A percentile compares a stretch with the other conserved stretches of the same genome.
phyloP scores from a whole-genome alignment of 2,888 invertebrate genomes.

The Caenorhabditis macrosperma region DNA sequence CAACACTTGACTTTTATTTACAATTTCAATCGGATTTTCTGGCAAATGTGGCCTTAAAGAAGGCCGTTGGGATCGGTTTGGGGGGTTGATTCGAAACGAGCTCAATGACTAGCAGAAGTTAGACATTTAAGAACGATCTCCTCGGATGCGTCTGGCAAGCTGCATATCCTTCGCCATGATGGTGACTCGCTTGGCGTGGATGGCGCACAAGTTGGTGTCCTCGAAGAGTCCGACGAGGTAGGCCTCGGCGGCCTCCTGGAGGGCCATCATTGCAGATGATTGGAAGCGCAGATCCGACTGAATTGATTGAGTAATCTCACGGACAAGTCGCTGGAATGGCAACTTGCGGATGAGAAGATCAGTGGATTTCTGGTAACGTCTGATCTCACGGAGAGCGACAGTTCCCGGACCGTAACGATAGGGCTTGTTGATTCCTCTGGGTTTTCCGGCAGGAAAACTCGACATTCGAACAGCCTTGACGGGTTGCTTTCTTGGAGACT shows the following conservation, averaged over 20 bases:
- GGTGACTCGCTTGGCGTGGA: conserved; percentile 96
- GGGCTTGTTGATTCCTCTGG: conserved; percentile 91
- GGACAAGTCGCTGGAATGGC: not conserved
- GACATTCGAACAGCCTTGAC: conserved; percentile 87
- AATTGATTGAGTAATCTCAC: conserved; percentile 93
- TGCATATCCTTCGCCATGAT: conserved; percentile 96
- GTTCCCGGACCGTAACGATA: conserved; percentile 97
- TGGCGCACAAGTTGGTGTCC: conserved; percentile 95
- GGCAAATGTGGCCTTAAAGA: conserved; percentile 63
- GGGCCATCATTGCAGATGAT: conserved; percentile 84
- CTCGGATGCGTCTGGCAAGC: conserved; percentile 93
- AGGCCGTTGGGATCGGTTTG: conserved; percentile 66
- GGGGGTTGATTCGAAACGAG: conserved; percentile 12
- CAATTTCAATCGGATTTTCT: too few species aligned
- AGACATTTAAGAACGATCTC: conserved; percentile 39
- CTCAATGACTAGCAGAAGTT: not conserved
- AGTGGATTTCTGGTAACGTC: conserved; percentile 92
- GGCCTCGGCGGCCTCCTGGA: not conserved
- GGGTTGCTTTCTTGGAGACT: conserved; percentile 68
- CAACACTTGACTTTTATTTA: too few species aligned
- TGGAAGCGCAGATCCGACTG: conserved; percentile 92
- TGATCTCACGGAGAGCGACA: conserved; percentile 95
- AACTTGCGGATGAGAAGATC: conserved; percentile 8
- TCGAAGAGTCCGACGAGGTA: conserved; percentile 94
- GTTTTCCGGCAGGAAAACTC: conserved; percentile 86